phyloP scores from a whole-genome alignment of 2,888 invertebrate species.

The Mythimna vitellina region DNA sequence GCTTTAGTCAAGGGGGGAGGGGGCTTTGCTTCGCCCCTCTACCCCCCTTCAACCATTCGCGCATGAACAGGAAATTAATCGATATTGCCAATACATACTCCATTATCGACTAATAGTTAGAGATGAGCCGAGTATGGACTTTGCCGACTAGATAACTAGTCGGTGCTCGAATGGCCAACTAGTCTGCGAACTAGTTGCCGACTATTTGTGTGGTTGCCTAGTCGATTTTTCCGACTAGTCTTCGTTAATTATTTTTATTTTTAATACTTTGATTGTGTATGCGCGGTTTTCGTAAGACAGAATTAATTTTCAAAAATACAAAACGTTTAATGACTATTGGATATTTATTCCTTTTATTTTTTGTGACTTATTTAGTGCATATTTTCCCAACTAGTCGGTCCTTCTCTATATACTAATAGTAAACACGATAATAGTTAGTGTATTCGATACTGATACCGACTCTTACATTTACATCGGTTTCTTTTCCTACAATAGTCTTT shows the following conservation, averaged over 20 bases:
- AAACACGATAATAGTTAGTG: slow-evolving; percentile 58
- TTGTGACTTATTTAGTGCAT: neutral
- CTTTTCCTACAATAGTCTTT: slow-evolving; percentile 54
- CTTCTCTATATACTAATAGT: neutral
- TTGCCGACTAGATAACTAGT: neutral
- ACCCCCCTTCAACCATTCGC: slow-evolving; percentile 48
- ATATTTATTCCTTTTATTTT: neutral
- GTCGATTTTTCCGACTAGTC: neutral
- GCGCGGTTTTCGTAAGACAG: neutral
- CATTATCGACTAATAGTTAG: slow-evolving; percentile 64
- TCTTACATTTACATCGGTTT: slow-evolving; percentile 63
- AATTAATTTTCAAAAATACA: neutral
- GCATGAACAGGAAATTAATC: slow-evolving; percentile 77
- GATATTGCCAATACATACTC: slow-evolving; percentile 79
- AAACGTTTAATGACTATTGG: neutral
- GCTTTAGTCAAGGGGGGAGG: too few species aligned
- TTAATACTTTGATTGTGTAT: neutral
- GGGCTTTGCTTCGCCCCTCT: too few species aligned
- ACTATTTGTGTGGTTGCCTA: neutral
- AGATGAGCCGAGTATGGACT: neutral
- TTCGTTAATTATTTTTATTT: neutral
- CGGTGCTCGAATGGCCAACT: neutral
- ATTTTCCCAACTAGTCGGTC: too few species aligned
- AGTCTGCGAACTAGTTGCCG: neutral
- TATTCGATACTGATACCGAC: slow-evolving; percentile 58